Evolutionary conservation across 2,888 invertebrate genomes (phyloP).

Genomic region (Eulithis prunata): DNA sequence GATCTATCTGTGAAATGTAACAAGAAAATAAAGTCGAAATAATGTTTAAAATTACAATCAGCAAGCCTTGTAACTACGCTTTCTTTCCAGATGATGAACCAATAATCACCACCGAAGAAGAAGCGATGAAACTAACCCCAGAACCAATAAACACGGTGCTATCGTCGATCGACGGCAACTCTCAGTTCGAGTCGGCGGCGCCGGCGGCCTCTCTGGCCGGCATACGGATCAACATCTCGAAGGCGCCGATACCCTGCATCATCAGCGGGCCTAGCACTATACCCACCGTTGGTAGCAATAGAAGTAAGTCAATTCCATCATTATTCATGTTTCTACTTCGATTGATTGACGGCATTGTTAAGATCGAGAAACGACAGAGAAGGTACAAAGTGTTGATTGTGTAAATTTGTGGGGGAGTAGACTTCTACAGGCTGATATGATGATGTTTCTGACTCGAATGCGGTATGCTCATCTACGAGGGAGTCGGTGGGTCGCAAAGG

Average conservation of each 20-base stretch:
- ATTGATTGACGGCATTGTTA: too few species aligned
- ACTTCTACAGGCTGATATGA: too few species aligned
- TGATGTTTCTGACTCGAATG: too few species aligned
- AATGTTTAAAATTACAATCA: too few species aligned
- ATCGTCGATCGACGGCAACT: constrained; percentile 91
- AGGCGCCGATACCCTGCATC: constrained; percentile 75
- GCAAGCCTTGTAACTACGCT: background rate
- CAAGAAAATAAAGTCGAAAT: too few species aligned
- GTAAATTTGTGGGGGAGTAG: too few species aligned
- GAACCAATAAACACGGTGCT: constrained; percentile 84
- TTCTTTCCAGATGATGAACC: constrained; percentile 74
- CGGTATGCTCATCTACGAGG: too few species aligned
- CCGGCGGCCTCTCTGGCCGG: constrained; percentile 78
- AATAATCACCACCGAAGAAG: constrained; percentile 79
- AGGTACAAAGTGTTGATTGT: too few species aligned
- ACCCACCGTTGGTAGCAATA: constrained; percentile 1
- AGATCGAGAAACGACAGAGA: too few species aligned
- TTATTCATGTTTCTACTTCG: too few species aligned
- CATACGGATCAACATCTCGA: constrained; percentile 93
- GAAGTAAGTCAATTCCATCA: constrained; percentile 7
- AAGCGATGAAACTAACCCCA: constrained; percentile 52
- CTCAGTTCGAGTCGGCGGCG: constrained; percentile 84
- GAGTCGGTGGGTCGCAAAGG: too few species aligned
- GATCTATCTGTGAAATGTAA: too few species aligned
- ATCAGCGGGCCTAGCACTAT: constrained; percentile 31